These are phyloP conservation scores for Oreotrochilus melanogaster DNA, from an alignment of 2,113 vertebrate species.

Conservation along the genomic window DNA sequence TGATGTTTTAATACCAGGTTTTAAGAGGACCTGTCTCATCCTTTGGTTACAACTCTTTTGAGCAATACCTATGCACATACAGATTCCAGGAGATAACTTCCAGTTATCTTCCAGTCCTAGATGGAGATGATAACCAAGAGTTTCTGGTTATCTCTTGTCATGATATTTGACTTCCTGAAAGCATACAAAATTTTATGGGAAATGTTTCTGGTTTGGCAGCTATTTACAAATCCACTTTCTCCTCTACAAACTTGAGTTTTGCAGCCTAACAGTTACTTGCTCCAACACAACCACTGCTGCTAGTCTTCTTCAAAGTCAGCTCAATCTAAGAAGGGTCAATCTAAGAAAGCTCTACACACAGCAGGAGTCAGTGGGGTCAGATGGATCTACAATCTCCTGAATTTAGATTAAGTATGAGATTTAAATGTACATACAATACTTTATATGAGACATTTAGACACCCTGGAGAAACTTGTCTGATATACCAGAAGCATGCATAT, in stretches of 20 bases:
- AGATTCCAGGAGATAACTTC: not conserved
- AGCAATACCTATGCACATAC: not conserved
- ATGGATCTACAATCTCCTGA: not conserved
- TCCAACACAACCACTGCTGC: not conserved
- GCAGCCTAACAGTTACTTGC: not conserved
- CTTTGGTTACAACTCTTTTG: not conserved
- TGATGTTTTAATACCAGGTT: not conserved
- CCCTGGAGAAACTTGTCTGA: not conserved
- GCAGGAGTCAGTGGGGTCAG: not conserved
- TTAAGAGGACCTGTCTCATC: not conserved
- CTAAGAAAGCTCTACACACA: not conserved
- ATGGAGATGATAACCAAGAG: not conserved
- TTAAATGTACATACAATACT: not conserved
- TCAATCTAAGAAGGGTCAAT: not conserved
- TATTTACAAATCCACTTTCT: not conserved
- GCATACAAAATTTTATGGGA: not conserved
- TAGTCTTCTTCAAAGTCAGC: not conserved
- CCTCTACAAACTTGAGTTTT: not conserved
- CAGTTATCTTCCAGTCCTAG: not conserved
- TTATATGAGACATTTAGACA: not conserved
- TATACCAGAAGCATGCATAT: not conserved
- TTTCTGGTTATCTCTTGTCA: not conserved
- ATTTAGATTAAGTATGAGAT: not conserved
- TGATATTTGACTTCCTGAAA: not conserved
- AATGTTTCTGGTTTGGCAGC: not conserved